Base-by-base conservation (phyloP, 2,888 invertebrate genomes). In the Acanthoscelides obtectus region DNA sequence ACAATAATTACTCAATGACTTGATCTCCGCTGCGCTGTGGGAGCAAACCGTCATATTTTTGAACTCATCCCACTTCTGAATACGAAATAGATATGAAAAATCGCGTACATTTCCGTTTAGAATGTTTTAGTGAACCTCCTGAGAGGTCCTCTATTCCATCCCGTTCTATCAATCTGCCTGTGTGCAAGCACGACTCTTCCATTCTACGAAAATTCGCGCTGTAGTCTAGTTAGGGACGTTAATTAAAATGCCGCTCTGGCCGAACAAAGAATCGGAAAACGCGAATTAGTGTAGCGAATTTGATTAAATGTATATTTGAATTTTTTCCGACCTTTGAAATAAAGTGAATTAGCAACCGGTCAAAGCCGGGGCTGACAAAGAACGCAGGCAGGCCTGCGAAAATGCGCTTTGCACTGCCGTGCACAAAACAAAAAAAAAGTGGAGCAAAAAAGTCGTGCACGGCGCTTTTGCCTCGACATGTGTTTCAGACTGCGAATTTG, bases 291-390 rank as follows among this genome's bases (percentile, higher is more conserved):
- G 64, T 64, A 69, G 69, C 25, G 25, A 69, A 69, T 69, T 69
- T 69, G 69, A 69, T 69, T 69, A 64, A 69, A 69, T 69, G 68
- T 69, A 69, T 69, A 69, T 69, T 69, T 65, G 69, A 69, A 69
- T 69, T 69, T 69, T 69, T 64, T 69, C 45, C 1, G 20, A 22
- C 69, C 22, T 65, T 69, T 69, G 64, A 25, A 69, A 65, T 64
- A 64, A 69, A 69, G 65, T 65, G 64, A 69, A 69, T 69, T 69
- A 69, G 69, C 64, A 5, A 8, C 19, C 45, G 45, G 45, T 45
- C 45, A 45, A 45, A 45, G 45, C 45, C 12, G 45, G 17, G 12
- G 45, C 45, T 45, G 45, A 45, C 45, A 45, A 45, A 45, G 45
- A 45, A 45, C 45, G 3, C 45, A 45, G 8, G n/a, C n/a, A n/a